phyloP scores from a whole-genome alignment of 1,140 invertebrate species.

The Solen grandis region DNA sequence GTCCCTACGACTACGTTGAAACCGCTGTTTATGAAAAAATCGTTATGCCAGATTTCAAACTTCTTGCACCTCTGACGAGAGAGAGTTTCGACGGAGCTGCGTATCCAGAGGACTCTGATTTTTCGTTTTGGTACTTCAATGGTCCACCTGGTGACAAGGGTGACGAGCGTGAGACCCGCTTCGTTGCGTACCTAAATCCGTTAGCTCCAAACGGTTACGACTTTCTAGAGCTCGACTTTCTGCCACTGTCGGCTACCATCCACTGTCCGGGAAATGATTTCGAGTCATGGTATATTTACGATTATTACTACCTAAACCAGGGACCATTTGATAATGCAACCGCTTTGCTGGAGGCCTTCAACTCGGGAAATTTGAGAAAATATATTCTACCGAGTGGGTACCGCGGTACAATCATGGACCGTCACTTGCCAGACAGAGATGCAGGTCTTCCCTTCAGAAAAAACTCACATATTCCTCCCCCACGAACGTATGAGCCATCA shows the following conservation, averaged over 20 bases:
- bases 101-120: constrained; percentile 26
- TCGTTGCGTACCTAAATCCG: constrained; percentile 39
- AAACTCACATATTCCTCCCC: constrained; percentile 22
- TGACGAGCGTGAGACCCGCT: constrained; percentile 29
- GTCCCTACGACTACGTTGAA: constrained; percentile 39
- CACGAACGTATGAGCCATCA: constrained; percentile 43
- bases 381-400: constrained; percentile 28
- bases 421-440: constrained; percentile 36
- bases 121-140: constrained; percentile 24
- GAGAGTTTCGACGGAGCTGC: constrained; percentile 47
- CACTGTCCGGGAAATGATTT: constrained; percentile 43
- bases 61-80: constrained; percentile 17
- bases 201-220: constrained; percentile 34
- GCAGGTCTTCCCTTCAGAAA: constrained; percentile 2
- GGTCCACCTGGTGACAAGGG: constrained; percentile 41
- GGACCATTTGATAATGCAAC: constrained; percentile 39
- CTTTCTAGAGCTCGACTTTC: constrained; percentile 28
- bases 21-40: constrained; percentile 12
- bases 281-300: constrained; percentile 29
- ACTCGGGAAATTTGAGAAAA: constrained; percentile 25
- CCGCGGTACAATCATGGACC: constrained; percentile 13
- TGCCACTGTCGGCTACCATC: constrained; percentile 32
- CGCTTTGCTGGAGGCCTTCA: constrained; percentile 38
- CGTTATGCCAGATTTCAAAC: background rate
- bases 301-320: constrained; percentile 50